A percentile compares a stretch with the other conserved stretches of the same genome.
phyloP scores from a whole-genome alignment of 2,888 invertebrate genomes.

The Drosophila tripunctata region DNA sequence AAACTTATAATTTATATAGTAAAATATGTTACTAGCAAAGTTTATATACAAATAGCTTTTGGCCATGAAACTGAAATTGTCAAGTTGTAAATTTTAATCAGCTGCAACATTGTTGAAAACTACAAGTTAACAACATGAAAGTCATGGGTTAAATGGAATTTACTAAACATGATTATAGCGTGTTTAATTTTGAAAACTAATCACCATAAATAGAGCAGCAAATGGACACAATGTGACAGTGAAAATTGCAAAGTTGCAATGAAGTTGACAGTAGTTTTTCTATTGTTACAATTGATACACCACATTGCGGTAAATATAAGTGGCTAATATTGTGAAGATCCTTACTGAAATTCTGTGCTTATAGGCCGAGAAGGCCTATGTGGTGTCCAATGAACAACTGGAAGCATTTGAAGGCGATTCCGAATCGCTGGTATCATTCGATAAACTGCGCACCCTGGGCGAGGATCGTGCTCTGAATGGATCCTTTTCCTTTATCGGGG shows the following conservation, averaged over 20 bases:
- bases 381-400: constrained; percentile 66
- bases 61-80: neutral
- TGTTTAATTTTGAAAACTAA: constrained; percentile 20
- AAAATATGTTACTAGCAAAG: neutral
- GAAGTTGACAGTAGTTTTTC: constrained; percentile 41
- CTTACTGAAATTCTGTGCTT: neutral
- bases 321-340: accelerated
- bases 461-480: constrained; percentile 74
- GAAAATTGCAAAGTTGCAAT: constrained; percentile 43
- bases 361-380: constrained; percentile 68
- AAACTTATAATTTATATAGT: neutral
- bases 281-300: constrained; percentile 36
- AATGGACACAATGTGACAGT: neutral
- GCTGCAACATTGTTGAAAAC: constrained; percentile 40
- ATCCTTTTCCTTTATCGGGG: constrained; percentile 59
- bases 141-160: neutral
- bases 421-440: constrained; percentile 61
- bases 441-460: constrained; percentile 54
- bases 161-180: constrained; percentile 52
- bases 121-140: constrained; percentile 29
- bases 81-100: constrained; percentile 7
- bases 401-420: constrained; percentile 66
- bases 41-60: neutral
- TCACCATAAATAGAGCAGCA: constrained; percentile 49
- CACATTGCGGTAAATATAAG: constrained; percentile 46